phyloP scores from a whole-genome alignment of 1,140 invertebrate genomes.

The Colletes latitarsis region DNA sequence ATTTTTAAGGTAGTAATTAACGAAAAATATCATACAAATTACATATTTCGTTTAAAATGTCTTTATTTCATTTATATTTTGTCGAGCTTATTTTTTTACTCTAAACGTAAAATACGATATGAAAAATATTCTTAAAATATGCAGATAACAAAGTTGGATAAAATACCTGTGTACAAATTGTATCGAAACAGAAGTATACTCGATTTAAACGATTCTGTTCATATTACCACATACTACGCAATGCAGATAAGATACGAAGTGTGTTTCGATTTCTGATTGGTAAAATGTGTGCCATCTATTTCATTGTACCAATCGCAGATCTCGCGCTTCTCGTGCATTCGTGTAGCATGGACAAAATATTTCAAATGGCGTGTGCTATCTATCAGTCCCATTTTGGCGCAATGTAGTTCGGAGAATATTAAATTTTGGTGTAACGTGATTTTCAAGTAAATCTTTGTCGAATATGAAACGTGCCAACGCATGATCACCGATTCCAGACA shows the following conservation, averaged over 20 bases:
- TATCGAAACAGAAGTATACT: background rate
- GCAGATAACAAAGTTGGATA: background rate
- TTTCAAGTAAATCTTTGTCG: conserved; percentile 70
- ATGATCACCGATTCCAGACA: conserved; percentile 73
- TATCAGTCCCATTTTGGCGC: background rate
- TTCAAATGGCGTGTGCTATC: background rate
- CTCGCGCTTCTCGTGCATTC: background rate
- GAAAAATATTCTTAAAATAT: conserved; percentile 6
- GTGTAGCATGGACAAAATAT: background rate
- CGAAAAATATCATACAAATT: too few relatives aligned
- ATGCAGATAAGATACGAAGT: too few relatives aligned
- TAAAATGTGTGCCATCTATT: too few relatives aligned
- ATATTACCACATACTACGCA: too few relatives aligned
- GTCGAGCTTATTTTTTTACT: background rate
- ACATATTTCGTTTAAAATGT: background rate
- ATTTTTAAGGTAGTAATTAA: too few relatives aligned
- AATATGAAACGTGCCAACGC: conserved; percentile 71
- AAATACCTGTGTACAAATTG: background rate
- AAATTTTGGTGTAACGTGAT: conserved; percentile 59
- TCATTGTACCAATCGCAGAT: too few relatives aligned
- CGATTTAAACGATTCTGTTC: background rate
- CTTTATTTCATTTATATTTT: too few relatives aligned
- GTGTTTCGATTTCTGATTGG: too few relatives aligned
- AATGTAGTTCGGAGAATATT: conserved; percentile 59
- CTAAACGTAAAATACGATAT: background rate